Base-by-base conservation (phyloP, 2,888 invertebrate species). In the Hyppa rectilinea region DNA sequence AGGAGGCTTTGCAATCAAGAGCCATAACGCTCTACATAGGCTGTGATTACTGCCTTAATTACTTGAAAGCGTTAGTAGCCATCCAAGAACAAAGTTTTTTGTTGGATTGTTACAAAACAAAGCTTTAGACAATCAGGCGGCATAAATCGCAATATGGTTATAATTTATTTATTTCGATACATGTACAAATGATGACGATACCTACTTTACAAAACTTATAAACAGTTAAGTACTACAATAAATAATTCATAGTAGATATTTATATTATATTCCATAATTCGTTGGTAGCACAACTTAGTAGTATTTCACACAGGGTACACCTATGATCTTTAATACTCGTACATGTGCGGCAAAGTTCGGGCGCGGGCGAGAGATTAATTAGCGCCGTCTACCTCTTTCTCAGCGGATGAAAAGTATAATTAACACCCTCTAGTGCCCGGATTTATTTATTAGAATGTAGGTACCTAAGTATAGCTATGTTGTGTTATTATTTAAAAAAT, bases 311-410 rank as follows among this genome's bases (percentile, higher is more conserved):
- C 29, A 47, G 1, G 29, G 45, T 55, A 70, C 65, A 78, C 78
- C 65, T 78, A 66, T 66, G 75, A 78, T 78, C 69, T 70, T 64
- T 29, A 74, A 62, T 65, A 70, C 50, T 45, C 29, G 34, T 26
- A 70, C 50, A 49, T 26, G 34, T 26, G 78, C 3, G 29, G 23
- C 20, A 14, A 74, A 70, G 70, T 78, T 78, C 10, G n/a, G 20
- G 38, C 20, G 60, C 56, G 49, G 26, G 40, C 36, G 70, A 36
- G 69, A 78, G 59, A 70, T 70, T 74, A 78, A 78, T 78, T 78
- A 78, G 40, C 36, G 6, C 10, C 49, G 29, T 71, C 61, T 49
- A 34, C 29, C 70, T 70, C 78, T 70, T 75, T 45, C 9, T 20
- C 20, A 6, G 4, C 7, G 5, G 29, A 9, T 73, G 52, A 50